Evolutionary conservation across 2,888 invertebrate genomes (phyloP), one percentile per base, ranked within the genome.

Genomic region (Torymus aiolomorphi): DNA sequence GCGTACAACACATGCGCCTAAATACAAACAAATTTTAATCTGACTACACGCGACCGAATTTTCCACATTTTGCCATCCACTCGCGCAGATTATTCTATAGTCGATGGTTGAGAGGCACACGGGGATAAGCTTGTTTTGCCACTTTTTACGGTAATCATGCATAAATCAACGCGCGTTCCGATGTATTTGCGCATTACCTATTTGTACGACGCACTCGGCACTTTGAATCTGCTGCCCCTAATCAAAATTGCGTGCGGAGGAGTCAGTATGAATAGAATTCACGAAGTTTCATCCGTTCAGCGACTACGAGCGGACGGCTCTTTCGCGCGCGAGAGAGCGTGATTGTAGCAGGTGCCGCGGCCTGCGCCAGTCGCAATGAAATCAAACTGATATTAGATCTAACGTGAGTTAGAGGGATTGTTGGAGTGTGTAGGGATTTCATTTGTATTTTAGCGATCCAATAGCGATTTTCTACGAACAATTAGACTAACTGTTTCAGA

Each of bases 111-210:
- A 42, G 8, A 42, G 42, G 8, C 8, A 42, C 8, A 42, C 42
- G 8, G 42, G 42, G 42, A 42, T 42, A 42, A 8, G 42, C 42
- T 42, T 42, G 42, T 5, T 49, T 52, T 59, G 66, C 51, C 20
- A n/a, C 49, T 57, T 75, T 75, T 75, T 66, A 66, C 66, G 54
- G 14, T 18, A 31, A 8, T n/a, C n/a, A n/a, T 63, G 63, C 54
- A 63, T 63, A 73, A 73, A 63, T 59, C 57, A 51, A 31, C n/a
- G n/a, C 51, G 13, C 13, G 18, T n/a, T 59, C 49, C 42, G 20
- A 12, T 14, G 16, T 75, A 51, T 75, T 75, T 75, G 24, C 51
- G 14, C 74, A 75, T 75, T 66, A 75, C 59, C 66, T 73, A 63
- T 73, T 63, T 57, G 59, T 57, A 59, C 11, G 51, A 59, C n/a